A percentile compares a stretch with the other conserved stretches of the same genome.
phyloP scores from a whole-genome alignment of 2,113 vertebrate species.

The Myodes glareolus region DNA sequence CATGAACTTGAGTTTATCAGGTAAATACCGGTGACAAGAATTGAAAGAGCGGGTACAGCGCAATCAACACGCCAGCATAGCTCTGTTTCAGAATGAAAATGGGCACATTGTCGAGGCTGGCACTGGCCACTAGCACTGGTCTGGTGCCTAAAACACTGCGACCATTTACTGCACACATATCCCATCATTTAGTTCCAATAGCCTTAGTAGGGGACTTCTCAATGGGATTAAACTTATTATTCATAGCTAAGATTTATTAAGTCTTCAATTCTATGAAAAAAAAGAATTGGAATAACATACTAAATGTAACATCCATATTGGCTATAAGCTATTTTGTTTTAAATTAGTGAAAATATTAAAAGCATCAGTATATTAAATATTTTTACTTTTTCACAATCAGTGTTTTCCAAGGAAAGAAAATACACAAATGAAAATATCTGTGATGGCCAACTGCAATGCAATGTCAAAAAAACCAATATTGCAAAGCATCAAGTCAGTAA shows the following conservation, averaged over 20 bases:
- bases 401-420: constrained; percentile 18
- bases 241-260: constrained; percentile 21
- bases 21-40: constrained; percentile 10
- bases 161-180: neutral
- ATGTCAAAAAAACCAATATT: constrained; percentile 22
- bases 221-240: neutral
- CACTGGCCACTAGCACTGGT: neutral
- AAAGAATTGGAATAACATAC: neutral
- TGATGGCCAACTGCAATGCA: neutral
- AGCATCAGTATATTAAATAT: neutral
- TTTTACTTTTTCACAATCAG: constrained; percentile 15
- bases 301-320: constrained; percentile 1
- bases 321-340: neutral
- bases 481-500: neutral
- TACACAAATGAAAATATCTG: neutral
- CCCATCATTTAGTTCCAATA: neutral
- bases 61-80: neutral
- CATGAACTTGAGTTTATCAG: neutral
- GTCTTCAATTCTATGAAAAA: neutral
- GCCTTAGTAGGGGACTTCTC: neutral
- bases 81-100: constrained; percentile 25
- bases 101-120: neutral
- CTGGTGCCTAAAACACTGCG: neutral
- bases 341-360: constrained; percentile 41
- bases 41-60: neutral